These are phyloP conservation scores for Neoaliturus tenellus DNA, from an alignment of 2,888 invertebrate genomes.

Conservation along the genomic window DNA sequence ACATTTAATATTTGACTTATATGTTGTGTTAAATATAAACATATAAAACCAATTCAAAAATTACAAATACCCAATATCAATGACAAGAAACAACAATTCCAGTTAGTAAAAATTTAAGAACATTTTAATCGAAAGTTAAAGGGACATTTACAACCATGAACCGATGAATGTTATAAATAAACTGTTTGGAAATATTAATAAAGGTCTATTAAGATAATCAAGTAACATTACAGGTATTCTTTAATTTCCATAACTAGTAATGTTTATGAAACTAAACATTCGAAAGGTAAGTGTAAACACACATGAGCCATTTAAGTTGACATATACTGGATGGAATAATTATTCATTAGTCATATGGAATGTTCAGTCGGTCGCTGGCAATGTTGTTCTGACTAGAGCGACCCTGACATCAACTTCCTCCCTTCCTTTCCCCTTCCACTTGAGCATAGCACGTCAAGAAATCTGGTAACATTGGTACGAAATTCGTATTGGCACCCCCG, in stretches of 20 bases:
- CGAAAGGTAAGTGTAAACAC: neutral
- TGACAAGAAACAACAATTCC: neutral
- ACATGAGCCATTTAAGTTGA: neutral
- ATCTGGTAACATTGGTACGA: conserved; percentile 1
- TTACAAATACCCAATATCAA: neutral
- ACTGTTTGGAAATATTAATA: no score
- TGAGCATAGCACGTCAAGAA: no score
- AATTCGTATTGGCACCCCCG: conserved; percentile 13
- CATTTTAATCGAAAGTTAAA: neutral
- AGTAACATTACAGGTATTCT: no score
- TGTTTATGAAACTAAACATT: no score
- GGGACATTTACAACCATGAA: neutral
- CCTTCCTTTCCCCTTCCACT: neutral
- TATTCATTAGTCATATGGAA: neutral
- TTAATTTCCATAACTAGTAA: no score
- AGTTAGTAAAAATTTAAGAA: neutral
- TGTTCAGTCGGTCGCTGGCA: conserved; percentile 2
- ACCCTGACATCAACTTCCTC: no score
- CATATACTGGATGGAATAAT: neutral
- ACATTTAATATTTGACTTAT: neutral
- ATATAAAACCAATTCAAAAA: neutral
- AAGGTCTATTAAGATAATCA: no score
- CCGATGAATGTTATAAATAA: no score
- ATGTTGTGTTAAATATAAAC: neutral
- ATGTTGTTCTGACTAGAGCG: conserved; percentile 14